Evolutionary conservation across 1,140 invertebrate genomes (phyloP), one percentile per base, ranked within the genome.

Genomic region (Ostrea denselamellosa): DNA sequence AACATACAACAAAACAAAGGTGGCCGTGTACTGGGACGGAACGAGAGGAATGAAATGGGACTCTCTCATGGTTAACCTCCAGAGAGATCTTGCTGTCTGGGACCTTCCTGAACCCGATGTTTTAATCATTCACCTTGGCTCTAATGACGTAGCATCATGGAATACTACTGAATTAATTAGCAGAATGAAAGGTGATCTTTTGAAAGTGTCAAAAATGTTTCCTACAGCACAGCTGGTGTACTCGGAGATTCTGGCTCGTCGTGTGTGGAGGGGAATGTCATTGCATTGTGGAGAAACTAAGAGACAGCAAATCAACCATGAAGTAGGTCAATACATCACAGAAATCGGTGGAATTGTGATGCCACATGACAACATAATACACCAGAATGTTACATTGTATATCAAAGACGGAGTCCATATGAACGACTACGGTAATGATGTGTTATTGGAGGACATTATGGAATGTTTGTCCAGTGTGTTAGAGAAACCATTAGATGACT

Each of bases 31-130:
- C 58, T 88, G 87, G 87, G 77, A 83, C 71, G 86, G 86, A 25
- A 77, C 58, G 19, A 22, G 86, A 71, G 86, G 86, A 25, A 85
- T 85, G 82, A 83, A 65, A 56, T 87, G 86, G 86, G 58, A 87
- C 44, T 14, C 22, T 5, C 83, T 87, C 19, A 28, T 87, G 34
- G 51, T 83, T 3, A 85, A 87, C 54, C 62, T 87, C 12, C 51
- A 58, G 8, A 44, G 84, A 77, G 68, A 77, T 34, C 68, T 77
- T 3, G 51, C 68, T 12, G 52, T 56, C 7, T 52, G 54, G 8
- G 52, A 62, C 28, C 62, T 83, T 34, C 86, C 68, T 0, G 83
- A 84, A 44, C 87, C 87, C 19, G 71, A 81, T 82, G 71, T 85
- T 25, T 17, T 88, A 10, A 65, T 88, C n/a, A 17, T 88, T 53